Conservation (phyloP, 2,888 invertebrate genomes). For the Tuberolachnus salignus region DNA sequence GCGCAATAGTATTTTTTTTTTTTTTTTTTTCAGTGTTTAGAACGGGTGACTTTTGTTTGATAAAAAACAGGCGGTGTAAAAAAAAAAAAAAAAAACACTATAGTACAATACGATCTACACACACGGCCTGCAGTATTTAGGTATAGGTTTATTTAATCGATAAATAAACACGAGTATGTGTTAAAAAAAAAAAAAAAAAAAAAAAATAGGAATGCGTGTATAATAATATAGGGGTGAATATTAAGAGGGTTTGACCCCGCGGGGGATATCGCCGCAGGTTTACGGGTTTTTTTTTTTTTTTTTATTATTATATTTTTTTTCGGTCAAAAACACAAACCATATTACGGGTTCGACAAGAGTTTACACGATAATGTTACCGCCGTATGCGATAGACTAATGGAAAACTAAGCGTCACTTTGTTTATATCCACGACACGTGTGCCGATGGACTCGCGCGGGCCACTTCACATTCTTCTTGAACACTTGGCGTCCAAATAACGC, state of each 20-base stretch:
- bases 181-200: not conserved
- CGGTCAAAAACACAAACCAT: conserved; percentile 36
- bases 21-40: too few relatives aligned
- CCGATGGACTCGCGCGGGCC: conserved; percentile 3
- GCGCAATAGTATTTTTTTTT: not conserved
- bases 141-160: conserved; percentile 37
- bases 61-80: too few relatives aligned
- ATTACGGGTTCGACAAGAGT: conserved; percentile 1
- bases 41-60: conserved; percentile 7
- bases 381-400: conserved; percentile 8
- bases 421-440: conserved; percentile 30
- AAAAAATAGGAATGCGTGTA: not conserved
- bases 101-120: too few relatives aligned
- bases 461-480: conserved; percentile 32
- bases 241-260: conserved; percentile 28
- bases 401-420: not conserved
- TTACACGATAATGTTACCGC: not conserved
- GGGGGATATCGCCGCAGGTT: not conserved
- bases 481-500: not conserved
- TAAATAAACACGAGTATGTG: conserved; percentile 26
- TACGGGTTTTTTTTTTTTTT: not conserved
- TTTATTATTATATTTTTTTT: not conserved
- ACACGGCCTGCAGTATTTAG: not conserved
- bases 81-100: too few relatives aligned
- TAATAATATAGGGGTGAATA: not conserved